Conservation (phyloP, 1,140 invertebrate species). For the Myzus persicae region DNA sequence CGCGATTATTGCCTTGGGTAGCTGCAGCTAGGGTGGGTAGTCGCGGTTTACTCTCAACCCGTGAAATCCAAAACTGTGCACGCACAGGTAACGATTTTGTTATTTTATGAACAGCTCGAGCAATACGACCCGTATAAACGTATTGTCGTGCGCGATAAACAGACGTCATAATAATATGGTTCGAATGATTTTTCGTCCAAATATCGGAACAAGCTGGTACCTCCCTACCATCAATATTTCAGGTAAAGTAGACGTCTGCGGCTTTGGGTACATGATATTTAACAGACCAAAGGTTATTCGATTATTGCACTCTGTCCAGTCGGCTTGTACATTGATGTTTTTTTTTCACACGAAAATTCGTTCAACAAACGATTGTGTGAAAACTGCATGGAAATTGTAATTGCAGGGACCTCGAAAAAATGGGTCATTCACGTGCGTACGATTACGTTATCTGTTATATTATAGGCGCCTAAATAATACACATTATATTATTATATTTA, state of each 20-base stretch:
- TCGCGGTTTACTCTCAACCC: neutral
- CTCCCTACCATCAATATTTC: neutral
- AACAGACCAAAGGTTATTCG: neutral
- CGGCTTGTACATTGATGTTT: too few relatives aligned
- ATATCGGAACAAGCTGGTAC: neutral
- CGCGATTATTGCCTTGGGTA: neutral
- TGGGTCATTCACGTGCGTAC: too few relatives aligned
- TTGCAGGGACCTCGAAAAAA: too few relatives aligned
- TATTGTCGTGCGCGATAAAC: neutral
- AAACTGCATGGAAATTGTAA: too few relatives aligned
- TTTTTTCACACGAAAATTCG: too few relatives aligned
- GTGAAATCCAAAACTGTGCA: neutral
- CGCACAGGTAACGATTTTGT: neutral
- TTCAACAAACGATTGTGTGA: too few relatives aligned
- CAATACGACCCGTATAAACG: neutral
- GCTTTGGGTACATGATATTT: neutral
- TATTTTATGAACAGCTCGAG: neutral
- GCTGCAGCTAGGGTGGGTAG: too few relatives aligned
- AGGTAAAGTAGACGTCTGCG: neutral
- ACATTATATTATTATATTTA: neutral
- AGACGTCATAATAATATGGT: neutral
- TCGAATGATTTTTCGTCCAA: neutral
- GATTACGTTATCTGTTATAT: too few relatives aligned
- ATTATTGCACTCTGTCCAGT: neutral
- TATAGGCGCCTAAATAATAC: too few relatives aligned